phyloP scores from a whole-genome alignment of 1,140 invertebrate genomes.

The Teleogryllus occipitalis region DNA sequence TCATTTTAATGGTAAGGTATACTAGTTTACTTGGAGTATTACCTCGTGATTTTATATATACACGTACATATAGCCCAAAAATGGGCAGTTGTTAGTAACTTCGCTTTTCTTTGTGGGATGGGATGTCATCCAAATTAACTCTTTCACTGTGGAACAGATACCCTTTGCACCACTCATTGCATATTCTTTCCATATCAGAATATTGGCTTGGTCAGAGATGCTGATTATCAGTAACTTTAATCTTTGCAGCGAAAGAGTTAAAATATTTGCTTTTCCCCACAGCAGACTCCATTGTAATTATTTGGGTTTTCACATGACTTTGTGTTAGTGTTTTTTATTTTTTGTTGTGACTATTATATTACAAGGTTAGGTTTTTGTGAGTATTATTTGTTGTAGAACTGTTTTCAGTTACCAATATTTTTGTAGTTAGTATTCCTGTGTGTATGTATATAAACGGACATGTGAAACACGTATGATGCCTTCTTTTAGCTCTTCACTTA shows the following conservation, averaged over 20 bases:
- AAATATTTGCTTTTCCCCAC: neutral
- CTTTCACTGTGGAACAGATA: neutral
- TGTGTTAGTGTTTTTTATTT: neutral
- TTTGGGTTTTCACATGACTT: neutral
- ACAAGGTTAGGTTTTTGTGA: neutral
- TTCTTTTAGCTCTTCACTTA: no score
- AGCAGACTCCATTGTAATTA: neutral
- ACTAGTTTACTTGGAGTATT: neutral
- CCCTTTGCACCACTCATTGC: neutral
- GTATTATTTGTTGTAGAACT: neutral
- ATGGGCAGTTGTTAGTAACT: neutral
- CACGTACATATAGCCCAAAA: neutral
- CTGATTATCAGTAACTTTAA: neutral
- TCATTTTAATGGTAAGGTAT: neutral
- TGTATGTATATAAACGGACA: neutral
- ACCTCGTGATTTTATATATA: slow-evolving; percentile 1
- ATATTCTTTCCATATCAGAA: neutral
- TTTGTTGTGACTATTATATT: neutral
- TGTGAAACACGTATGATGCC: neutral
- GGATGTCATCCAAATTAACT: neutral
- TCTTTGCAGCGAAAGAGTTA: neutral
- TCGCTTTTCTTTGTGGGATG: neutral
- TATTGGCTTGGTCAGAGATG: neutral
- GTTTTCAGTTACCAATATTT: neutral
- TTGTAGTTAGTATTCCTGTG: neutral